A percentile compares a stretch with the other conserved stretches of the same genome.
Evolutionary conservation across 1,140 invertebrate species (phyloP).

Genomic region (Calliopsis andreniformis): DNA sequence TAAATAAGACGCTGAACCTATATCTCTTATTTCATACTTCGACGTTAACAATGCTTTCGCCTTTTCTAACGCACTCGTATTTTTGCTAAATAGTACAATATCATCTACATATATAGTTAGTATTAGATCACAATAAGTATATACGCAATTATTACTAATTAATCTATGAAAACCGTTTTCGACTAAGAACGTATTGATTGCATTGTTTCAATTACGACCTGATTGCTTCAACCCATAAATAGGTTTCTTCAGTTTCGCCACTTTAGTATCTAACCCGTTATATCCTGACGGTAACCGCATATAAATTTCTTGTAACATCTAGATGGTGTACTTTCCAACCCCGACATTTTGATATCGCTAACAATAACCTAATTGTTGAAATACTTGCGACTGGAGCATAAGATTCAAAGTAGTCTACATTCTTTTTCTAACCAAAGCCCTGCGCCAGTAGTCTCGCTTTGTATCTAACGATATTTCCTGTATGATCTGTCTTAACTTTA

Average conservation of each 20-base stretch:
- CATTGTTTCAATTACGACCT: no score
- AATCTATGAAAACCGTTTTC: no score
- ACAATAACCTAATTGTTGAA: neutral
- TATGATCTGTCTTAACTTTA: conserved; percentile 9
- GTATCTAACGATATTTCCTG: neutral
- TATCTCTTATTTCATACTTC: conserved; percentile 6
- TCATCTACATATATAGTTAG: no score
- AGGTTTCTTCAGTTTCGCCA: neutral
- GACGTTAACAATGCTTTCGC: conserved; percentile 1
- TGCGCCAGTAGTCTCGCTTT: conserved; percentile 22
- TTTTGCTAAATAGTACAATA: no score
- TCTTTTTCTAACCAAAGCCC: neutral
- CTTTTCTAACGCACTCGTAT: neutral
- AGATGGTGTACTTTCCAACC: neutral
- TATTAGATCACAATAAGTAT: no score
- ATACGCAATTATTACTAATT: no score
- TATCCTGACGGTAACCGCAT: conserved; percentile 3
- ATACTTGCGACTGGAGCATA: conserved; percentile 20
- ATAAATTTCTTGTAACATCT: conserved; percentile 29
- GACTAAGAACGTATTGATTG: no score
- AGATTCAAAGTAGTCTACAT: conserved; percentile 9
- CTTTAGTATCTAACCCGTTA: neutral
- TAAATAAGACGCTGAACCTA: neutral
- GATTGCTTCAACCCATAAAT: conserved; percentile 30
- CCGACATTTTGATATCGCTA: neutral